Conservation (phyloP, 2,888 invertebrate genomes). For the Macropis europaea region DNA sequence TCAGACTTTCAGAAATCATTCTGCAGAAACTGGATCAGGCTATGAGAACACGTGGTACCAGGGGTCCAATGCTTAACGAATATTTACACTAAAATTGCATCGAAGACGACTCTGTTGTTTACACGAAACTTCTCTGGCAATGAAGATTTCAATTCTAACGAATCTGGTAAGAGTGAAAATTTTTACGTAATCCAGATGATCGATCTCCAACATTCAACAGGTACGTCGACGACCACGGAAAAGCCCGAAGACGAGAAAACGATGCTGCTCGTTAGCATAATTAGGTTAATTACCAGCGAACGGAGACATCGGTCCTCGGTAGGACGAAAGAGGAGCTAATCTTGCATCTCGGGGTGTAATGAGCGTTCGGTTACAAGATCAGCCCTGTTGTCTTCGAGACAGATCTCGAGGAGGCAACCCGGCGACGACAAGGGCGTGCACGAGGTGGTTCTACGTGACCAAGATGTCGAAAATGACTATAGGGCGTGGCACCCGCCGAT, state of each 20-base stretch:
- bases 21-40: too few species aligned
- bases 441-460: constrained; percentile 60
- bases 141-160: too few species aligned
- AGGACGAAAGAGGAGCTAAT: constrained; percentile 8
- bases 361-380: constrained; percentile 53
- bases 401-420: constrained; percentile 49
- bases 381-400: constrained; percentile 33
- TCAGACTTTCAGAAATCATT: too few species aligned
- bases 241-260: background rate
- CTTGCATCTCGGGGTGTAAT: constrained; percentile 49
- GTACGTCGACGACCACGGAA: background rate
- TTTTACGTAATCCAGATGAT: too few species aligned
- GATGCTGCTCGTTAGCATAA: constrained; percentile 25
- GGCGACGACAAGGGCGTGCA: constrained; percentile 58
- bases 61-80: too few species aligned
- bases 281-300: constrained; percentile 39
- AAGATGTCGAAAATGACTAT: constrained; percentile 63
- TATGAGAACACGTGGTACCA: too few species aligned
- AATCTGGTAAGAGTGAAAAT: too few species aligned
- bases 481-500: constrained; percentile 69
- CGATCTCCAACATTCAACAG: background rate
- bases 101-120: too few species aligned
- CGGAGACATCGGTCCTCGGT: background rate
- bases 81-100: too few species aligned
- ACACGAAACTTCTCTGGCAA: too few species aligned